These are phyloP conservation scores for Eugnorisma glareosa DNA, from an alignment of 2,888 invertebrate genomes.

Conservation along the genomic window DNA sequence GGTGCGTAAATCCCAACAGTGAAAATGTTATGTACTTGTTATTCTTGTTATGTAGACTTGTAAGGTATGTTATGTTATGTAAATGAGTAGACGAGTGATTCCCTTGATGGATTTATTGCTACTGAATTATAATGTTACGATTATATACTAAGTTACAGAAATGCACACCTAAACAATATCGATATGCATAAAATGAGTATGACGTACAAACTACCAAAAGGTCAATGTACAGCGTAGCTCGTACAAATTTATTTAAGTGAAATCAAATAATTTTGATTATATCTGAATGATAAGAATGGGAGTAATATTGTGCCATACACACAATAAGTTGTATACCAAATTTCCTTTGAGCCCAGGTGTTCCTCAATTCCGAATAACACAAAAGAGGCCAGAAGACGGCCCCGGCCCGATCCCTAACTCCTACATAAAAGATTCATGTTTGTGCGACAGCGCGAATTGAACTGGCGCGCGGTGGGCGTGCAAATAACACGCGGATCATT, in stretches of 20 bases:
- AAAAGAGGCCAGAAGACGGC: conserved; percentile 31
- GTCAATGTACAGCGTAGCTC: too few relatives aligned
- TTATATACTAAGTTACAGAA: too few relatives aligned
- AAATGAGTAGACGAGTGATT: too few relatives aligned
- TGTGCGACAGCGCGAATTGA: conserved; percentile 20
- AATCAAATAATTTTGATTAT: background rate
- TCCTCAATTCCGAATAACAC: conserved; percentile 46
- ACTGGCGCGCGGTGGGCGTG: background rate
- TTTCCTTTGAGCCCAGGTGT: conserved; percentile 18
- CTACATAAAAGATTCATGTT: conserved; percentile 39
- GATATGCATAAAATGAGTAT: too few relatives aligned
- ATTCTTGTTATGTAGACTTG: too few relatives aligned
- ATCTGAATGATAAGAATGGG: background rate
- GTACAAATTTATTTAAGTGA: background rate
- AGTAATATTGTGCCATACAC: conserved; percentile 4
- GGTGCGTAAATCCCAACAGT: too few relatives aligned
- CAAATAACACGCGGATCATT: conserved; percentile 3
- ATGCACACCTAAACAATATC: too few relatives aligned
- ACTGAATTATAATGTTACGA: too few relatives aligned
- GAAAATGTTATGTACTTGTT: too few relatives aligned
- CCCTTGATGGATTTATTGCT: too few relatives aligned
- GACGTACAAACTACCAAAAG: too few relatives aligned
- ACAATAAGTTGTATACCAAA: background rate
- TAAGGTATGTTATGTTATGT: too few relatives aligned
- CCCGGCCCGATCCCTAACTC: conserved; percentile 1